Evolutionary conservation across 2,888 invertebrate genomes (phyloP), one percentile per base, ranked within the genome.

Genomic region (Netelia melanura): DNA sequence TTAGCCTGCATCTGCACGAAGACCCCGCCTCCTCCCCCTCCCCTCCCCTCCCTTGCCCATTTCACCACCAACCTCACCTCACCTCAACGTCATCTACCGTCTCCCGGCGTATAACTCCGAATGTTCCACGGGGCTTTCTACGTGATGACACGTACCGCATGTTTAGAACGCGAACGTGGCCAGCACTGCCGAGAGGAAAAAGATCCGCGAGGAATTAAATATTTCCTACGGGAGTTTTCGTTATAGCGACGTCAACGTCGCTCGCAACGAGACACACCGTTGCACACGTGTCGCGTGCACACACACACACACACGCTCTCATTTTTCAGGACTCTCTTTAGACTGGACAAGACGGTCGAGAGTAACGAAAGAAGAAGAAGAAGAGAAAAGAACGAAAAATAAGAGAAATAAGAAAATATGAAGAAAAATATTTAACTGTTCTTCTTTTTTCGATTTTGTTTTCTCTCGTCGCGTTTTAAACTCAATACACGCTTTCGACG

Each of bases 151-250:
- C 90, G 90, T 90, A 83, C 85, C 72, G 72, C 87, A 84, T 90
- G 90, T 90, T 90, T 90, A 89, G 87, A 90, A 86, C 84, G 80
- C 65, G 74, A 83, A 89, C 90, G 90, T 90, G 89, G 83, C 85
- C 64, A 88, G 86, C 87, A 52, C 83, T 70, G 81, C 78, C 30
- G 87, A 88, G 87, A 87, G 86, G 86, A 86, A 86, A 89, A 85
- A 81, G 77, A 70, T 58, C 74, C 77, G 68, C 70, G 74, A 84
- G 62, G 85, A 86, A 87, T 88, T 87, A 88, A 89, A 89, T 87
- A 87, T 88, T 88, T 87, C 81, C 77, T 78, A 23, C 56, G 58
- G 81, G 74, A 76, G 56, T 84, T 81, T 64, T 43, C 17, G 17
- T n/a, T 17, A 62, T 83, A 54, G 54, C 23, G 62, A 62, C 77